Conservation (phyloP, 2,888 invertebrate species). For the Frankliniella fusca region DNA sequence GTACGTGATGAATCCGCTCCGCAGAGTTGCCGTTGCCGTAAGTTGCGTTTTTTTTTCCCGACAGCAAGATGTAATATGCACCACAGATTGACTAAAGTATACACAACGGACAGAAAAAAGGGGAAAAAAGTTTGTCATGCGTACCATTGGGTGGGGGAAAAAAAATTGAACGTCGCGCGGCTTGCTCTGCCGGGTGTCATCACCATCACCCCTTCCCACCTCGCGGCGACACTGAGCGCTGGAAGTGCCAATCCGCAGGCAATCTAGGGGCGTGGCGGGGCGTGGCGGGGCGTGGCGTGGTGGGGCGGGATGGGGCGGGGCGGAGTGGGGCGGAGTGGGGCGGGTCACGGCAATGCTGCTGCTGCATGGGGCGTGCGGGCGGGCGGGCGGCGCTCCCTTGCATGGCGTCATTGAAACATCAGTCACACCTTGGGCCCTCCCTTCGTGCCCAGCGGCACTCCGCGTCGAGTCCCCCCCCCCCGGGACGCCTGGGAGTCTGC, state of each 20-base stretch:
- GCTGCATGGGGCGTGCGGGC: no score
- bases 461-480: no score
- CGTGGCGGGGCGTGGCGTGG: no score
- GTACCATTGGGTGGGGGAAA: no score
- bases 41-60: no score
- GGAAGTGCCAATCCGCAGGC: background rate
- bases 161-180: no score
- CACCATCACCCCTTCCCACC: background rate
- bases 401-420: conserved; percentile 10
- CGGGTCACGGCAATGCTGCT: background rate
- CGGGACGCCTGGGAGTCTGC: background rate
- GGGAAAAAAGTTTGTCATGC: no score
- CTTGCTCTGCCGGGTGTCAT: background rate
- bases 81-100: no score
- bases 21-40: no score
- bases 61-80: no score
- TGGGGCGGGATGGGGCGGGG: background rate
- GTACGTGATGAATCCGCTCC: no score
- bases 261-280: background rate
- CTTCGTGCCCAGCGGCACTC: background rate
- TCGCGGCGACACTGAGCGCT: background rate
- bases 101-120: no score
- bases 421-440: background rate
- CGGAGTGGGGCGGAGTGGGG: background rate
- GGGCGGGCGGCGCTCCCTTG: background rate